Evolutionary conservation across 2,888 invertebrate species (phyloP), one percentile per base, ranked within the genome.

Genomic region (Xestia rhomboidea): DNA sequence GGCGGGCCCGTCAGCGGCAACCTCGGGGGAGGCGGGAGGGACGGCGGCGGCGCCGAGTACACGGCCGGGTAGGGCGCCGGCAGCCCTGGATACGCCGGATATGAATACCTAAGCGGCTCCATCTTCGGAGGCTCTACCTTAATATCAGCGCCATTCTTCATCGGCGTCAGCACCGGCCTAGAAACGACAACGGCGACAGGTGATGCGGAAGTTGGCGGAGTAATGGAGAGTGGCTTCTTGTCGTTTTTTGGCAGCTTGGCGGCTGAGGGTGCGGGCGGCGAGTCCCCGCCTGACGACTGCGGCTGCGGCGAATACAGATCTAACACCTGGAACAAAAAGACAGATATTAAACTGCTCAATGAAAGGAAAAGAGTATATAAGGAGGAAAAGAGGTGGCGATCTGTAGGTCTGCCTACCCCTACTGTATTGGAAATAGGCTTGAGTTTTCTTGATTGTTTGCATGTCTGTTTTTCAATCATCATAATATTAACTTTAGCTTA

Each of bases 261-360:
- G 1, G 96, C 91, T 41, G 97, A 95, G 62, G 96, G 93, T 51
- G 97, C 94, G 1, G 98, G 98, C 2, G 98, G 98, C 85, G 98
- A 97, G 76, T 98, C 98, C 0, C 97, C 97, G 24, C 97, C 97
- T 18, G 97, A 95, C 0, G 96, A 94, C 85, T 97, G 97, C 71
- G 97, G 97, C 83, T 98, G 97, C 88, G 98, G 98, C 0, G 98
- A 98, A 95, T 99, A 99, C 79, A 99, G 96, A 95, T 99, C 99
- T 83, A 99, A 94, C 21, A 98, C 98, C 96, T 98, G 91, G 0
- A 90, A 91, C 71, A 11, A 73, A 44, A 4, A 74, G 0, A 51
- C 21, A 1, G 2, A 0, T 49, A 41, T 49, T 57, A 70, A 30
- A 34, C n/a, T 62, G n/a, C 24, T 24, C 6, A 30, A 21, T 21